Percentiles rank a stretch among this genome's conserved stretches.
Evolutionary conservation across 2,113 vertebrate genomes (phyloP).

Genomic region (Platanista minor): DNA sequence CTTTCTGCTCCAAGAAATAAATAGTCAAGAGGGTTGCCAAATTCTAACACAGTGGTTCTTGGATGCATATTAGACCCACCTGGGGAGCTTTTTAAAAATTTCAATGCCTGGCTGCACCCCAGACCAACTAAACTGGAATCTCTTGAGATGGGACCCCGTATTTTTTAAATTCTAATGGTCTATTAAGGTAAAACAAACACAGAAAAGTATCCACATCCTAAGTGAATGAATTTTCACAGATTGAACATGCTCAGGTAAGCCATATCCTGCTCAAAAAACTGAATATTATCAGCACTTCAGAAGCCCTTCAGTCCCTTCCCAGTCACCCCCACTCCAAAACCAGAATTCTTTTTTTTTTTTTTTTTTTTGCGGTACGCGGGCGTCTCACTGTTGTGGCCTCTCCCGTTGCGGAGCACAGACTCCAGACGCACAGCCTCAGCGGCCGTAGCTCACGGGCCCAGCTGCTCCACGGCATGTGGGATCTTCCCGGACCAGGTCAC

Average conservation of each 20-base stretch:
- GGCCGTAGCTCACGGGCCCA: no score
- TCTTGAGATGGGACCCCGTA: not conserved
- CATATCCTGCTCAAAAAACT: not conserved
- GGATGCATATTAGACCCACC: slow-evolving; percentile 1
- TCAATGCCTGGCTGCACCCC: not conserved
- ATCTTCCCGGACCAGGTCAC: no score
- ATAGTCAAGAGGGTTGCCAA: not conserved
- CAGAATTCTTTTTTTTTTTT: no score
- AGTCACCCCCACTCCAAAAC: not conserved
- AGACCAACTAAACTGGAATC: not conserved
- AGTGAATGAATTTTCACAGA: not conserved
- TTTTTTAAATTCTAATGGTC: not conserved
- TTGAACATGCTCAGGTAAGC: not conserved
- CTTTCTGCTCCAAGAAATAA: slow-evolving; percentile 46
- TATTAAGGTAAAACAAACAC: not conserved
- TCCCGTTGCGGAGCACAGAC: no score
- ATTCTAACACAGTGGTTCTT: slow-evolving; percentile 17
- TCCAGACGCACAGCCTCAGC: no score
- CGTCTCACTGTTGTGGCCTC: no score
- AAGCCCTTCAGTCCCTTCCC: not conserved
- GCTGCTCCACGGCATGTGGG: no score
- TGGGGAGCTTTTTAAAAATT: not conserved
- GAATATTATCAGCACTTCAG: not conserved
- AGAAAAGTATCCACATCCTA: not conserved
- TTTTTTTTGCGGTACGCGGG: no score